phyloP scores from a whole-genome alignment of 2,888 invertebrate species.

The Amphimallon solstitiale region DNA sequence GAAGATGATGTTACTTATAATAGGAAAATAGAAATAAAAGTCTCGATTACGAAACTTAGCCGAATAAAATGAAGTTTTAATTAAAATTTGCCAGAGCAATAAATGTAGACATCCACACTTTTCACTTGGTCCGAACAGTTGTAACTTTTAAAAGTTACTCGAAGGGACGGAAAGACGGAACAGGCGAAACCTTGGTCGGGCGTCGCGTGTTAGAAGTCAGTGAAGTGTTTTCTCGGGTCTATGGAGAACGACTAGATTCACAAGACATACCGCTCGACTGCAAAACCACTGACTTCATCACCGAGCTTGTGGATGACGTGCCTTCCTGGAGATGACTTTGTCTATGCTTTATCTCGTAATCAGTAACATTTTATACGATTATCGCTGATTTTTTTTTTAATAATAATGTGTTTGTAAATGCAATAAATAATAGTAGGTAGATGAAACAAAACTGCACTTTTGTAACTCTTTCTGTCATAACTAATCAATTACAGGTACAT shows the following conservation, averaged over 20 bases:
- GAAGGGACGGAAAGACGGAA: conserved; percentile 2
- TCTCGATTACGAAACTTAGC: conserved; percentile 22
- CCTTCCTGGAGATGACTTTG: conserved; percentile 45
- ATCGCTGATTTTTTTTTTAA: too few species aligned
- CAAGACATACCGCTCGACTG: conserved; percentile 43
- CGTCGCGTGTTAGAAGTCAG: conserved; percentile 46
- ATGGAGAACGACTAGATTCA: conserved; percentile 30
- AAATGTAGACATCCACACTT: conserved; percentile 37
- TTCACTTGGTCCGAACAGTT: conserved; percentile 29
- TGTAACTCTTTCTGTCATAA: too few species aligned
- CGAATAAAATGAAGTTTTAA: conserved; percentile 35
- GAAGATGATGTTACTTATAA: background rate
- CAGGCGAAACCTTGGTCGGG: background rate
- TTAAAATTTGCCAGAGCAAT: conserved; percentile 36
- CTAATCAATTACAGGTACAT: too few species aligned
- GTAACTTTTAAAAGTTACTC: conserved; percentile 28
- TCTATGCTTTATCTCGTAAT: too few species aligned
- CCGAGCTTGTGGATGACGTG: conserved; percentile 46
- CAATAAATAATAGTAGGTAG: too few species aligned
- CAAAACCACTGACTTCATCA: conserved; percentile 46
- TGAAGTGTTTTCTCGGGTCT: conserved; percentile 40
- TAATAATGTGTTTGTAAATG: too few species aligned
- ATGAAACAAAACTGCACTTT: too few species aligned
- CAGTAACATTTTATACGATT: too few species aligned
- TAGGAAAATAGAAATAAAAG: conserved; percentile 27